Base-by-base conservation (phyloP, 2,888 invertebrate genomes). In the Chaitophorus viminalis region DNA sequence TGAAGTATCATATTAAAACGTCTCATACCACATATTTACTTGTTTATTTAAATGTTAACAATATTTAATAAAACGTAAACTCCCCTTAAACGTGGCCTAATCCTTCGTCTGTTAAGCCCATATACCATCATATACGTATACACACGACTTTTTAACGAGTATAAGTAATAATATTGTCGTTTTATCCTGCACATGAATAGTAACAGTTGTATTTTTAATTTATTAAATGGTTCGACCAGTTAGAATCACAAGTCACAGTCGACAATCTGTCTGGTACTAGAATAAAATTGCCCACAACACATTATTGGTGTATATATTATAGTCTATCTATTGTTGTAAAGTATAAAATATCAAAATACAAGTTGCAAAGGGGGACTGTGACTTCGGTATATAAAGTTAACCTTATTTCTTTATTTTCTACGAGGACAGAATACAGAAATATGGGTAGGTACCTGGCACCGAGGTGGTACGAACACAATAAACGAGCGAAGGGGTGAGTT, bases 381-480 rank as follows among this genome's bases (percentile, higher is more conserved):
- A 39, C 79, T 87, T 74, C 79, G 17, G 86, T 60, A 46, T 60
- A 46, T 46, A 81, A 87, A 87, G 86, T 87, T 87, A 87, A 79
- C 79, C 86, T 87, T 87, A 87, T 87, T 87, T 87, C 72, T 79
- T 87, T 87, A 70, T 60, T 79, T 87, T 60, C 36, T 79, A 29
- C 25, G 74, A 87, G 60, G 39, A 86, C n/a, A n/a, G n/a, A n/a
- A n/a, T n/a, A 79, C 79, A 72, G 36, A 79, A 84, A 87, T 36
- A n/a, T n/a, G n/a, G n/a, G n/a, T n/a, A 3, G 54, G 86, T 87
- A 25, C 86, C 86, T 81, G 86, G 86, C 36, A 87, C 79, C 60
- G 17, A 46, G 72, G 60, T 84, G 78, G 79, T 79, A 87, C 86
- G 79, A 87, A 87, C 72, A 79, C 79, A 87, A 86, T 87, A 87